phyloP scores from a whole-genome alignment of 23 tunicate genomes.

The Trididemnum miniatum region DNA sequence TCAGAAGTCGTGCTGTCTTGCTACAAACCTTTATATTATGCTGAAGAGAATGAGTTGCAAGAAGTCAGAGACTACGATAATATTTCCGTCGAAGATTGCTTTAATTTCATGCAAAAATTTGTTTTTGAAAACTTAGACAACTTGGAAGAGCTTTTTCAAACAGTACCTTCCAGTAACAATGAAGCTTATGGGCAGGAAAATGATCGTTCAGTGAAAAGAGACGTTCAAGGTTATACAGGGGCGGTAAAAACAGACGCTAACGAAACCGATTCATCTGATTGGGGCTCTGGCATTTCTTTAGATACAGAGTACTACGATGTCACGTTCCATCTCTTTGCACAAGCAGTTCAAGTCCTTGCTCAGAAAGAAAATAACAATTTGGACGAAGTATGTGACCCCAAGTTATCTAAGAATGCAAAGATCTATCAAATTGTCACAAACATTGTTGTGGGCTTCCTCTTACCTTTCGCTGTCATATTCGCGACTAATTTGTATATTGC shows the following conservation, averaged over 20 bases:
- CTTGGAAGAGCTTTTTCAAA: not conserved
- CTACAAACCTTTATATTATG: conserved; percentile 27
- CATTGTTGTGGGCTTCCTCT: conserved; percentile 76
- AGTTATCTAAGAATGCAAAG: conserved; percentile 30
- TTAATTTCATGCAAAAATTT: conserved; percentile 10
- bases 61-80: conserved; percentile 39
- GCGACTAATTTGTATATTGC: conserved; percentile 74
- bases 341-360: not conserved
- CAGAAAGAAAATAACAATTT: not conserved
- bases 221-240: not conserved
- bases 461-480: conserved; percentile 68
- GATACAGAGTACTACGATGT: not conserved
- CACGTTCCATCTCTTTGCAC: not conserved
- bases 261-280: not conserved
- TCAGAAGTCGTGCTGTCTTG: not conserved
- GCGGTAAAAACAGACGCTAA: not conserved
- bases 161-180: not conserved
- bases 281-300: not conserved
- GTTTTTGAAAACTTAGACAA: not conserved
- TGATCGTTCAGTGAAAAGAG: not conserved
- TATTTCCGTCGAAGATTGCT: conserved; percentile 41
- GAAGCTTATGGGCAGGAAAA: not conserved
- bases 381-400: conserved; percentile 49
- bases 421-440: conserved; percentile 65
- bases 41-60: conserved; percentile 9